A percentile compares a stretch with the other conserved stretches of the same genome.
These are phyloP conservation scores for Pteromalus puparum DNA, from an alignment of 1,140 invertebrate species.

Conservation along the genomic window DNA sequence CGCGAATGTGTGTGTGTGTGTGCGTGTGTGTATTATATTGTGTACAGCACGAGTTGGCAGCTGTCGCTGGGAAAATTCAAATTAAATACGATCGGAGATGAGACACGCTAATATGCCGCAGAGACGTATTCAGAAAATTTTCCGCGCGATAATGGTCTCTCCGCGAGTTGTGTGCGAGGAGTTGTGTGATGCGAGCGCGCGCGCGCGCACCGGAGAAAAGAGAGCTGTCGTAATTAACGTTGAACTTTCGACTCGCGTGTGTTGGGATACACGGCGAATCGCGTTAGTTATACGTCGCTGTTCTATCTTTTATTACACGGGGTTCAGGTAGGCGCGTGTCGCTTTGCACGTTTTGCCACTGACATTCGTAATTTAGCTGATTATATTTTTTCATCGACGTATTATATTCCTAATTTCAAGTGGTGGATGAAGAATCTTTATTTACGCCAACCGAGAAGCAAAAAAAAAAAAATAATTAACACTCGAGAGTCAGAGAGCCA, in stretches of 20 bases:
- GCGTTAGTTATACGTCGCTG: too few relatives aligned
- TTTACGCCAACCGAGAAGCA: not conserved
- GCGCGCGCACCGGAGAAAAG: conserved; percentile 1
- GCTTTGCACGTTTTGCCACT: too few relatives aligned
- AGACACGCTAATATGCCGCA: conserved; percentile 25
- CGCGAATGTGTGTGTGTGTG: not conserved
- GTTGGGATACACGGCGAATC: too few relatives aligned
- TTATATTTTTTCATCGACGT: too few relatives aligned
- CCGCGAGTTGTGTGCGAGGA: not conserved
- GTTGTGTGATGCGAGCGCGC: not conserved
- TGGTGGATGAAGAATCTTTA: conserved; percentile 1
- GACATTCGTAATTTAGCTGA: too few relatives aligned
- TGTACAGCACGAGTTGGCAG: conserved; percentile 7
- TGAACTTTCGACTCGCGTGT: conserved; percentile 33
- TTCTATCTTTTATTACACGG: too few relatives aligned
- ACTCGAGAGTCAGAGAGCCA: conserved; percentile 25
- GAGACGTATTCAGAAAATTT: conserved; percentile 39
- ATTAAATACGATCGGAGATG: conserved; percentile 50
- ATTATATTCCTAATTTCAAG: too few relatives aligned
- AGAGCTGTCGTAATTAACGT: conserved; percentile 49
- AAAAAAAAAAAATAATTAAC: conserved; percentile 32
- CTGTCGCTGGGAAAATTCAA: conserved; percentile 41
- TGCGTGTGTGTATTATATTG: not conserved
- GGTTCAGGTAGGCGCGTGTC: too few relatives aligned
- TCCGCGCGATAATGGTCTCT: conserved; percentile 28